Conservation (phyloP, 2,888 invertebrate genomes). For the Dolichopus griseipennis region DNA sequence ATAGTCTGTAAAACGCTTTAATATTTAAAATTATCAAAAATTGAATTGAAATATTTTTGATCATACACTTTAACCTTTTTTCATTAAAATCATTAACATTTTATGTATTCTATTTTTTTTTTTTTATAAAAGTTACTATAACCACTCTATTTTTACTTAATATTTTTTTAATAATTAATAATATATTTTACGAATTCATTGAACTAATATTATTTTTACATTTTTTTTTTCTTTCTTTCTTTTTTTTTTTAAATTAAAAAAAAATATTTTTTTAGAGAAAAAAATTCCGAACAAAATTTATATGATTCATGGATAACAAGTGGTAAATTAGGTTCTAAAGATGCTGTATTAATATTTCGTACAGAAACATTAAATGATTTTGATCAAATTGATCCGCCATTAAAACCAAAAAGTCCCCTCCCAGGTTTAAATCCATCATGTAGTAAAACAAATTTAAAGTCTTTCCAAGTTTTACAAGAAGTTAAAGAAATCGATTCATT, state of each 20-base stretch:
- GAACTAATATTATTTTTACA: too few species aligned
- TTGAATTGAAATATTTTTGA: too few species aligned
- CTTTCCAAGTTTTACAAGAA: background rate
- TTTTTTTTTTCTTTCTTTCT: background rate
- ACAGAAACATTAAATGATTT: conserved; percentile 47
- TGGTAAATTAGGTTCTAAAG: conserved; percentile 53
- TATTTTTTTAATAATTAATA: too few species aligned
- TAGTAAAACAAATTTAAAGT: background rate
- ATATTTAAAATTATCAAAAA: too few species aligned
- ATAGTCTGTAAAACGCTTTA: too few species aligned
- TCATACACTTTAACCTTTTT: too few species aligned
- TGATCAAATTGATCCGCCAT: conserved; percentile 23
- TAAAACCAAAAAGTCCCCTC: conserved; percentile 13
- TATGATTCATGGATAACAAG: conserved; percentile 48
- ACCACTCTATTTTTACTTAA: too few species aligned
- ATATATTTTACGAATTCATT: too few species aligned
- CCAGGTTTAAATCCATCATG: conserved; percentile 11
- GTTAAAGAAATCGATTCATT: background rate
- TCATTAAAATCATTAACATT: too few species aligned
- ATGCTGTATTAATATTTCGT: conserved; percentile 57
- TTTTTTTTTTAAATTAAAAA: background rate
- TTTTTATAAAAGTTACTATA: too few species aligned
- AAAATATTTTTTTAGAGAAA: conserved; percentile 1
- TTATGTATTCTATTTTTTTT: too few species aligned
- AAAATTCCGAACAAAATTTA: background rate